Evolutionary conservation across 2,113 vertebrate species (phyloP).

Genomic region (Anolis sagrei): DNA sequence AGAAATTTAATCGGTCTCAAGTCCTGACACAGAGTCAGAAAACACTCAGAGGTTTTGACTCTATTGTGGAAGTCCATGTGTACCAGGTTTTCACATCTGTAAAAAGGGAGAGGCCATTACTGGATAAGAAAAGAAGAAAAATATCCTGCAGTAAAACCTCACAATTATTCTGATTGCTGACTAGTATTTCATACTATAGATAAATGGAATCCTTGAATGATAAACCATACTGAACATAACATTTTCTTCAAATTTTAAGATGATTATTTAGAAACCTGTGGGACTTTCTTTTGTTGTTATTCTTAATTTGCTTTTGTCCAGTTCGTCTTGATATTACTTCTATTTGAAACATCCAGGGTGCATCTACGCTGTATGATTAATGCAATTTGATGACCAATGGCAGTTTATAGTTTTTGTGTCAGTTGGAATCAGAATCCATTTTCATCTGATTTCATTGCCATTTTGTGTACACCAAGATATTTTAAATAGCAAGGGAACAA

Average conservation of each 20-base stretch:
- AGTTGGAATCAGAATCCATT: too few species aligned
- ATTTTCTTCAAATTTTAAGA: background rate
- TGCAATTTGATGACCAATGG: too few species aligned
- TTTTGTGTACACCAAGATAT: background rate
- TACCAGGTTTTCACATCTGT: background rate
- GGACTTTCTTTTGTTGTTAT: background rate
- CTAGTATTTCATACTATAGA: background rate
- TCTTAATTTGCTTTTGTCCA: too few species aligned
- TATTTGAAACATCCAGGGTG: too few species aligned
- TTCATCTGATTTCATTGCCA: too few species aligned
- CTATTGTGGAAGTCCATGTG: background rate
- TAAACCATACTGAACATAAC: background rate
- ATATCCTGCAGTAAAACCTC: background rate
- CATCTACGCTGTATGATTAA: too few species aligned
- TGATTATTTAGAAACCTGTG: background rate
- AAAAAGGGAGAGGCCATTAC: background rate
- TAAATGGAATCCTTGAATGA: background rate
- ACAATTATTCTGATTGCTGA: too few species aligned
- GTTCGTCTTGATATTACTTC: too few species aligned
- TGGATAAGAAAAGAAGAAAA: background rate
- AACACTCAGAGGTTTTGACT: background rate
- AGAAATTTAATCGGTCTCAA: background rate
- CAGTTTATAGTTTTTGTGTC: too few species aligned
- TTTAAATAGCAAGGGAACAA: background rate
- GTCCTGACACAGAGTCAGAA: background rate